phyloP scores from a whole-genome alignment of 2,113 vertebrate species.

The Donacobius atricapilla region DNA sequence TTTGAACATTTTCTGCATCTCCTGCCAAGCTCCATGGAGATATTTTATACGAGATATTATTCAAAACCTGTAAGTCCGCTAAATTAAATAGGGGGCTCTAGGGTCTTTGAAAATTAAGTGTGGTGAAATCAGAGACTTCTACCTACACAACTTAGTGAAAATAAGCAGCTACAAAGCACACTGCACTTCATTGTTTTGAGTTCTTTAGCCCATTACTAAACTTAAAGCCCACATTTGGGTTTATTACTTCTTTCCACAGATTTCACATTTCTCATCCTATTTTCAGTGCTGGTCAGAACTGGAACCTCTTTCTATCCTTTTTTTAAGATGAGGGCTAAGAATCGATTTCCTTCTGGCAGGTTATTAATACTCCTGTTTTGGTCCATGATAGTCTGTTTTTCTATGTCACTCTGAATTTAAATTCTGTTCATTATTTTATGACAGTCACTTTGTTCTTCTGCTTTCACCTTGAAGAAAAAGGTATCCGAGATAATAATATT shows the following conservation, averaged over 20 bases:
- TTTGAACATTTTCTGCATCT: constrained; percentile 16
- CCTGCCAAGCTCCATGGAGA: constrained; percentile 14
- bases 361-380: neutral
- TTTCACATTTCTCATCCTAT: constrained; percentile 39
- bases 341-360: neutral
- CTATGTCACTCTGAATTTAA: neutral
- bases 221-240: neutral
- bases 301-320: neutral
- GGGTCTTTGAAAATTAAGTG: constrained; percentile 63
- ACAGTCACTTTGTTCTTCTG: neutral
- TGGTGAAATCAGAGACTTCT: constrained; percentile 44
- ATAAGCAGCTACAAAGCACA: constrained; percentile 53
- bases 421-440: neutral
- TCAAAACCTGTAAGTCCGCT: constrained; percentile 50
- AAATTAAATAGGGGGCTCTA: constrained; percentile 47
- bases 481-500: neutral
- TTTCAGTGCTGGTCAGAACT: neutral
- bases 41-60: constrained; percentile 36
- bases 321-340: neutral
- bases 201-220: constrained; percentile 26
- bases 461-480: neutral
- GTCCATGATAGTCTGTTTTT: neutral
- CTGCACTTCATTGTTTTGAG: constrained; percentile 54
- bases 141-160: constrained; percentile 33
- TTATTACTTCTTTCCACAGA: constrained; percentile 41